These are phyloP conservation scores for Acholoe squamosa DNA, from an alignment of 2,888 invertebrate species.

Conservation along the genomic window DNA sequence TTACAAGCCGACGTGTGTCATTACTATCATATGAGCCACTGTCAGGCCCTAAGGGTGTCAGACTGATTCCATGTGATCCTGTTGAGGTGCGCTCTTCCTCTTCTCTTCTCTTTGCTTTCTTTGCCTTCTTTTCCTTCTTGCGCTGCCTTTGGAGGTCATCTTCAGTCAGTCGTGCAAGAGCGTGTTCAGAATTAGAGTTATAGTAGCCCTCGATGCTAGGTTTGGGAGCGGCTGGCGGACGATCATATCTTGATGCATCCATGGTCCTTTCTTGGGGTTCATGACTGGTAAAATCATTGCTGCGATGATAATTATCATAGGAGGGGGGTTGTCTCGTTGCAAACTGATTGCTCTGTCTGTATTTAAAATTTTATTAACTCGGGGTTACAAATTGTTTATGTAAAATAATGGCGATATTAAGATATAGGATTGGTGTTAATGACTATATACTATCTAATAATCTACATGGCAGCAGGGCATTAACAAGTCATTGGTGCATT, in stretches of 20 bases:
- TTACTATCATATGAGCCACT: background rate
- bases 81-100: background rate
- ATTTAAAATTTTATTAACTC: too few species aligned
- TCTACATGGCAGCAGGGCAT: too few species aligned
- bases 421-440: too few species aligned
- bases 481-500: too few species aligned
- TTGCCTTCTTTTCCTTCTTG: conserved; percentile 2
- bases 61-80: background rate
- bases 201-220: background rate
- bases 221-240: background rate
- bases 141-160: background rate
- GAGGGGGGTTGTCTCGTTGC: too few species aligned
- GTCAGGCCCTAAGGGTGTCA: background rate
- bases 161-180: background rate
- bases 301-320: too few species aligned
- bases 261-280: background rate
- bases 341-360: too few species aligned
- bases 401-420: too few species aligned
- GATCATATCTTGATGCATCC: background rate
- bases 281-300: too few species aligned
- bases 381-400: too few species aligned
- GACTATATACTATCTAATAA: too few species aligned
- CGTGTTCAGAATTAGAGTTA: background rate
- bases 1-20: background rate
- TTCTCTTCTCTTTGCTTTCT: background rate